These are phyloP conservation scores for Sphinx pinastri DNA, from an alignment of 2,888 invertebrate species.

Conservation along the genomic window DNA sequence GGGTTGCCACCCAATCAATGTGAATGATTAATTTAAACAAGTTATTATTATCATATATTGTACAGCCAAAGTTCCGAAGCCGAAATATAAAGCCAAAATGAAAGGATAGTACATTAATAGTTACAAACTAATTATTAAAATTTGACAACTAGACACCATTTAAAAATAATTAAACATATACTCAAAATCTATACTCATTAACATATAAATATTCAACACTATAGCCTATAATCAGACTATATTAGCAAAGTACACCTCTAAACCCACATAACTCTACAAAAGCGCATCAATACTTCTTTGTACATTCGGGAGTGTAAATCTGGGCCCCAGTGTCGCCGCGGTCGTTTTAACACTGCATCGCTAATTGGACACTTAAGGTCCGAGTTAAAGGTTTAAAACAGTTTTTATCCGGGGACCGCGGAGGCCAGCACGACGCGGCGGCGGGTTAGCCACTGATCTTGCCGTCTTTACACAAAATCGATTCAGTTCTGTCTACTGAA, in stretches of 20 bases:
- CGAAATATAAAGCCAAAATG: no score
- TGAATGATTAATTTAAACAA: no score
- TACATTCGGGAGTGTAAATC: conserved; percentile 72
- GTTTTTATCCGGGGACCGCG: conserved; percentile 71
- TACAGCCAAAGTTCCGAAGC: no score
- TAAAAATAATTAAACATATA: no score
- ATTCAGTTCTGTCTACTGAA: conserved; percentile 24
- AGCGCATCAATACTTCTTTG: conserved; percentile 76
- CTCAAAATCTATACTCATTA: no score
- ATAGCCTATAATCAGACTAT: no score
- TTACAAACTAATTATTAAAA: no score
- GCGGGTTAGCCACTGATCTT: conserved; percentile 46
- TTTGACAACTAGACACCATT: no score
- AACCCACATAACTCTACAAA: conserved; percentile 43
- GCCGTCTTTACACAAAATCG: conserved; percentile 39
- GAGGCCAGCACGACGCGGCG: conserved; percentile 59
- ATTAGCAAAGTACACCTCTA: conserved; percentile 39
- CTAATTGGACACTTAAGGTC: conserved; percentile 81
- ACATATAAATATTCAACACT: no score
- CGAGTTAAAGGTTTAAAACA: conserved; percentile 67
- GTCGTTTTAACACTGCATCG: conserved; percentile 79
- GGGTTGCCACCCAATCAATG: no score
- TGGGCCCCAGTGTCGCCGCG: conserved; percentile 76
- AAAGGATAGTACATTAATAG: no score
- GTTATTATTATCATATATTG: no score